Conservation (phyloP, 2,888 invertebrate genomes). For the Diabrotica balteata region DNA sequence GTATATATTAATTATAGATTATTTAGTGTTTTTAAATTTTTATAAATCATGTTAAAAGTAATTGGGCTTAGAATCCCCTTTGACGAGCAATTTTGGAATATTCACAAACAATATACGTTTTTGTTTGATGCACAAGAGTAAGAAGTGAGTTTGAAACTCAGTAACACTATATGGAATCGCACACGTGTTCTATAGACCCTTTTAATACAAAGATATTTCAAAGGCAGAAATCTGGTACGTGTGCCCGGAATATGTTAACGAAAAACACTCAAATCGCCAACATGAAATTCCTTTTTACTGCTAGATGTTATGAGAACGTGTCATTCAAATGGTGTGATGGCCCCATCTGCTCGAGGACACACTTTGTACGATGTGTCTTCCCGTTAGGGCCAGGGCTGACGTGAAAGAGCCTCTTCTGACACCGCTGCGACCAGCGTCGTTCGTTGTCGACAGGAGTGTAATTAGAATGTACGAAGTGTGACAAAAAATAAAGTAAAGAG, state of each 20-base stretch:
- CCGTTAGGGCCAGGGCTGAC: constrained; percentile 2
- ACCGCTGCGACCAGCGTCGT: background rate
- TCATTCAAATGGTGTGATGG: constrained; percentile 24
- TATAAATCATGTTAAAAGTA: too few species aligned
- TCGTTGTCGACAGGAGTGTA: background rate
- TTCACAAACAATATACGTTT: too few species aligned
- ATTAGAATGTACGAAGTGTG: too few species aligned
- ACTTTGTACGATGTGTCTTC: constrained; percentile 25
- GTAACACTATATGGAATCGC: too few species aligned
- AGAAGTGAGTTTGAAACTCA: too few species aligned
- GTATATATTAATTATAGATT: too few species aligned
- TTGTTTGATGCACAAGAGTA: too few species aligned
- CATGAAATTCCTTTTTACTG: constrained; percentile 28
- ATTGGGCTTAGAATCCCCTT: too few species aligned
- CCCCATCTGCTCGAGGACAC: constrained; percentile 24
- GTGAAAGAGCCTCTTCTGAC: constrained; percentile 18
- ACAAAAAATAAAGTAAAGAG: too few species aligned
- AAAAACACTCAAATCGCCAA: constrained; percentile 28
- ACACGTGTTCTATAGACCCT: too few species aligned
- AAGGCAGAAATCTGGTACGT: constrained; percentile 17
- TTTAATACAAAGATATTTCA: constrained; percentile 6
- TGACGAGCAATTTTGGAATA: too few species aligned
- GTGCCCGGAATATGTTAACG: constrained; percentile 25
- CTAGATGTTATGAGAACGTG: constrained; percentile 26
- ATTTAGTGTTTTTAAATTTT: too few species aligned